Conservation (phyloP, 2,797 vertebrate genomes). For the Anas bernieri region DNA sequence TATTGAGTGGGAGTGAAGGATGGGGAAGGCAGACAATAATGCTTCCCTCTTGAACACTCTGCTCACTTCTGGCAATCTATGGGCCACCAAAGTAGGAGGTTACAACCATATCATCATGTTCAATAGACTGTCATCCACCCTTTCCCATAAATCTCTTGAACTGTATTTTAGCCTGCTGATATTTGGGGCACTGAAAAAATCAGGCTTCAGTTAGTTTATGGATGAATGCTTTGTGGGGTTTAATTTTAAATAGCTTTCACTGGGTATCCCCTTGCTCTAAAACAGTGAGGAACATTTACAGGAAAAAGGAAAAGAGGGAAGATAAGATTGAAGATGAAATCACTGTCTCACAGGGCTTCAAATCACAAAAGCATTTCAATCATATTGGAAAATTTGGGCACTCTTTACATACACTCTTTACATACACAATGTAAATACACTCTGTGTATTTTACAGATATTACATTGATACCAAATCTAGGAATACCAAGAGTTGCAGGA, state of each 20-base stretch:
- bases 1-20: not conserved
- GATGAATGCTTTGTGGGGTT: not conserved
- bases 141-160: not conserved
- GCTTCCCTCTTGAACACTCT: not conserved
- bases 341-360: not conserved
- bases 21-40: not conserved
- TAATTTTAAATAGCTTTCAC: not conserved
- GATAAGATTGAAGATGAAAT: not conserved
- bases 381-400: not conserved
- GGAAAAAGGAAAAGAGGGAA: not conserved
- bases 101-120: not conserved
- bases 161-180: not conserved
- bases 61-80: not conserved
- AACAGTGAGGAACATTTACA: not conserved
- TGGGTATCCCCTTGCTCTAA: not conserved
- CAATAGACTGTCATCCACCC: not conserved
- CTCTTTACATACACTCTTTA: not conserved
- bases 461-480: not conserved
- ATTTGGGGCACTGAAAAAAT: not conserved
- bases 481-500: not conserved
- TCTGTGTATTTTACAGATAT: too few species aligned
- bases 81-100: not conserved
- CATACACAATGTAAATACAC: too few species aligned
- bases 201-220: not conserved
- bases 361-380: not conserved